Conservation (phyloP, 2,888 invertebrate species). For the Blera fallax region DNA sequence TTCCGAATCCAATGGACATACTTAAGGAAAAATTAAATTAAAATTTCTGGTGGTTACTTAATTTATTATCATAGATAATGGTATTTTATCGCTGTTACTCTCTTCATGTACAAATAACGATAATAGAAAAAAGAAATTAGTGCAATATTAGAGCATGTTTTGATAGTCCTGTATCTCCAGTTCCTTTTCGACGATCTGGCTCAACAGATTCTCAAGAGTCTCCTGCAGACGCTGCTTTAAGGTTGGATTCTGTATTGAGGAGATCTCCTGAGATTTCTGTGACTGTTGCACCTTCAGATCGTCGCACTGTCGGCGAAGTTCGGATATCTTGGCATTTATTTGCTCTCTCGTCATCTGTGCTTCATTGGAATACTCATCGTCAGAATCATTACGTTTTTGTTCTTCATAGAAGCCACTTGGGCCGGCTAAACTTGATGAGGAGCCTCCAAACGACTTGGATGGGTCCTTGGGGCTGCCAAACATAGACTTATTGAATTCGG, state of each 20-base stretch:
- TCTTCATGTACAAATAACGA: constrained; percentile 50
- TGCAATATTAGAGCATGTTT: constrained; percentile 77
- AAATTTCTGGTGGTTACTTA: constrained; percentile 52
- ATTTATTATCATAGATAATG: constrained; percentile 55
- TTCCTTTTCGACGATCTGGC: constrained; percentile 91
- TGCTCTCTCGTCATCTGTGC: constrained; percentile 82
- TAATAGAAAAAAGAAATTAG: constrained; percentile 27
- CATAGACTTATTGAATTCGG: constrained; percentile 80
- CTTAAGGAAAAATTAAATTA: constrained; percentile 14
- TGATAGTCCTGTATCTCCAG: constrained; percentile 83
- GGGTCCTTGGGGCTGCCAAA: constrained; percentile 78
- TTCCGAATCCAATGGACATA: constrained; percentile 10
- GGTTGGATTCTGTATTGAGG: constrained; percentile 92
- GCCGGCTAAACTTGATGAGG: constrained; percentile 79
- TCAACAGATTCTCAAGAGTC: constrained; percentile 89
- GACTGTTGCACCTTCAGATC: constrained; percentile 88
- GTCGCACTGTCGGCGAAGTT: constrained; percentile 88
- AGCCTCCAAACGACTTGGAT: constrained; percentile 76
- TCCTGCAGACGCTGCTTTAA: constrained; percentile 92
- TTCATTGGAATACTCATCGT: constrained; percentile 78
- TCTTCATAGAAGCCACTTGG: constrained; percentile 78
- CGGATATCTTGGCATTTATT: constrained; percentile 86
- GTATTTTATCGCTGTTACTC: constrained; percentile 27
- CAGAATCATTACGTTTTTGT: constrained; percentile 78
- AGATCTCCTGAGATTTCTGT: constrained; percentile 91